Evolutionary conservation across 2,888 invertebrate species (phyloP).

Genomic region (Cheilosia grossa): DNA sequence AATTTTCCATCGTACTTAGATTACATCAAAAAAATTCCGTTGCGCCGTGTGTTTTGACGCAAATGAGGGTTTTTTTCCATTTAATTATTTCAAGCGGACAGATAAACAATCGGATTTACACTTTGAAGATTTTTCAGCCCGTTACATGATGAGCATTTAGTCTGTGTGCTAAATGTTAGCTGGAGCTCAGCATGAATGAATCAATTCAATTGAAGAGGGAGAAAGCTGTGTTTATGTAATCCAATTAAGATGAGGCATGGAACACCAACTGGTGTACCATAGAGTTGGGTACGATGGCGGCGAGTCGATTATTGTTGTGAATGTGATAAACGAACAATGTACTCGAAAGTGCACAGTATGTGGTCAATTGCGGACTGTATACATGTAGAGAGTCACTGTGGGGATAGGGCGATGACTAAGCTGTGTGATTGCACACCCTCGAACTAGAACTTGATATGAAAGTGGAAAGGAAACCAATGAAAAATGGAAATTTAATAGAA

Average conservation of each 20-base stretch:
- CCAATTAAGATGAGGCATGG: slow-evolving; percentile 47
- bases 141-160: slow-evolving; percentile 38
- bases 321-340: slow-evolving; percentile 42
- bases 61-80: slow-evolving; percentile 28
- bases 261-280: slow-evolving; percentile 19
- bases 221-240: slow-evolving; percentile 54
- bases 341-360: slow-evolving; percentile 24
- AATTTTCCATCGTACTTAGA: slow-evolving; percentile 5
- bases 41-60: slow-evolving; percentile 34
- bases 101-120: slow-evolving; percentile 64
- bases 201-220: slow-evolving; percentile 46
- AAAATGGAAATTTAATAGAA: background rate
- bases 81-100: slow-evolving; percentile 27
- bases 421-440: slow-evolving; percentile 7
- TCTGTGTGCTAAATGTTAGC: slow-evolving; percentile 43
- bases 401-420: slow-evolving; percentile 12
- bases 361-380: slow-evolving; percentile 24
- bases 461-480: slow-evolving; percentile 8
- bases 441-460: slow-evolving; percentile 54
- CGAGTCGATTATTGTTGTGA: slow-evolving; percentile 11
- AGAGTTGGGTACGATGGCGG: background rate
- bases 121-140: slow-evolving; percentile 55
- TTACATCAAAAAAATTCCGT: slow-evolving; percentile 28
- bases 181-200: slow-evolving; percentile 37
- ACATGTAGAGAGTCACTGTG: background rate